These are phyloP conservation scores for Tribolium freemani DNA, from an alignment of 2,888 invertebrate genomes.

Conservation along the genomic window DNA sequence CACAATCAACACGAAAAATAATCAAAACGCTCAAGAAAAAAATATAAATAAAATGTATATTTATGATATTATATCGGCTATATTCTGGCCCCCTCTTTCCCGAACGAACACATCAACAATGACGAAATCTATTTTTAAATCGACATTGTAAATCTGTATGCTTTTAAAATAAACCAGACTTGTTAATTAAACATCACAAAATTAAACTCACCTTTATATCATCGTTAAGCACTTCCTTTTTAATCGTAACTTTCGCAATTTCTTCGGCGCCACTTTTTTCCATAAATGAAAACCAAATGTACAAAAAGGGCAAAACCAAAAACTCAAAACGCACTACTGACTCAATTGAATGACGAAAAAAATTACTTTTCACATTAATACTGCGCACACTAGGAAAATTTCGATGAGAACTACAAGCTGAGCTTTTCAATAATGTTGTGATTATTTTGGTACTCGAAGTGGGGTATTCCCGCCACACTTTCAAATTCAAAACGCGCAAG, in stretches of 20 bases:
- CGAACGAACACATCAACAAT: slow-evolving; percentile 29
- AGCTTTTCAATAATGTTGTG: slow-evolving; percentile 61
- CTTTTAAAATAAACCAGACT: slow-evolving; percentile 33
- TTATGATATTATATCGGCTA: background rate
- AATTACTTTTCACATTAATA: slow-evolving; percentile 35
- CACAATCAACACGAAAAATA: slow-evolving; percentile 6
- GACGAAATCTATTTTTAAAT: slow-evolving; percentile 41
- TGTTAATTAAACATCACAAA: slow-evolving; percentile 9
- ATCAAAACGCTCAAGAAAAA: background rate
- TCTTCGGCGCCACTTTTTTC: slow-evolving; percentile 57
- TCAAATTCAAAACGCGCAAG: slow-evolving; percentile 59
- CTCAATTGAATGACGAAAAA: background rate
- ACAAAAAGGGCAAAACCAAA: slow-evolving; percentile 2
- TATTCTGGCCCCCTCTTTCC: slow-evolving; percentile 5
- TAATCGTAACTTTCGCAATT: slow-evolving; percentile 66
- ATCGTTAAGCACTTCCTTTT: slow-evolving; percentile 80
- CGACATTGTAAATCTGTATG: slow-evolving; percentile 26
- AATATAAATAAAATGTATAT: background rate
- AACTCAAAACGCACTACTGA: slow-evolving; percentile 12
- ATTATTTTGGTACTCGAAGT: slow-evolving; percentile 65
- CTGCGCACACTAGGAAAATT: slow-evolving; percentile 48
- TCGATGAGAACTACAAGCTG: slow-evolving; percentile 50
- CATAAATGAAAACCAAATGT: slow-evolving; percentile 56
- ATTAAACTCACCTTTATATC: slow-evolving; percentile 78
- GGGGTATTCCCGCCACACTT: slow-evolving; percentile 63